A percentile compares a stretch with the other conserved stretches of the same genome.
Conservation (phyloP, 2,113 vertebrate genomes). For the Formicarius rufipectus region DNA sequence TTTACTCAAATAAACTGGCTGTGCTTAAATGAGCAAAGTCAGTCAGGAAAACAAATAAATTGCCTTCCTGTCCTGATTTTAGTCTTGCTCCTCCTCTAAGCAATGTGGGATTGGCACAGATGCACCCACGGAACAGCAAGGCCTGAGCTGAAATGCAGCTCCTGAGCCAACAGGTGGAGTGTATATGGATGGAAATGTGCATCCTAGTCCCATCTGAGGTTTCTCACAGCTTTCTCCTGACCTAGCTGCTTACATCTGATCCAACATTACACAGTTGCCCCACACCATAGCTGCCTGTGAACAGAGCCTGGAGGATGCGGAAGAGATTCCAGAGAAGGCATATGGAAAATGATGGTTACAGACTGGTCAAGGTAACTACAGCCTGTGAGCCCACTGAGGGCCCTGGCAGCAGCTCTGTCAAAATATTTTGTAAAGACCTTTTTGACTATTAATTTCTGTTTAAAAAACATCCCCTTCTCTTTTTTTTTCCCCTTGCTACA, state of each 20-base stretch:
- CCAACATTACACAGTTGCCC: background rate
- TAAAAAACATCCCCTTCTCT: background rate
- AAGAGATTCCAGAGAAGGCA: background rate
- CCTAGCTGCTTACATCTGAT: background rate
- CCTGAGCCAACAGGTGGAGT: background rate
- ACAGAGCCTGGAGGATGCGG: background rate
- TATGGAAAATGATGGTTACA: background rate
- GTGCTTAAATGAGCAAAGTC: background rate
- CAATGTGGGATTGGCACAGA: accelerated
- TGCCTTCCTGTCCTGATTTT: background rate
- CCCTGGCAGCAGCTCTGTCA: background rate
- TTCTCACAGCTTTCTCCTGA: background rate
- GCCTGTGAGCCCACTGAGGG: background rate
- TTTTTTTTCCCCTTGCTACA: background rate
- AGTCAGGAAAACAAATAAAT: background rate
- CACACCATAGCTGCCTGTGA: background rate
- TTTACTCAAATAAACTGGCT: background rate
- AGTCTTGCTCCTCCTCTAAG: background rate
- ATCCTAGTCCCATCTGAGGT: background rate
- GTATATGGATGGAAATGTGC: background rate
- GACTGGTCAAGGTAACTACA: background rate
- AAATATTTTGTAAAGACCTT: background rate
- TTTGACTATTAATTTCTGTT: background rate
- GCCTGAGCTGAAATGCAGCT: background rate
- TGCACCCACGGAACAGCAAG: background rate